Evolutionary conservation across 2,888 invertebrate genomes (phyloP).

Genomic region (Tromatobia lineatoria): DNA sequence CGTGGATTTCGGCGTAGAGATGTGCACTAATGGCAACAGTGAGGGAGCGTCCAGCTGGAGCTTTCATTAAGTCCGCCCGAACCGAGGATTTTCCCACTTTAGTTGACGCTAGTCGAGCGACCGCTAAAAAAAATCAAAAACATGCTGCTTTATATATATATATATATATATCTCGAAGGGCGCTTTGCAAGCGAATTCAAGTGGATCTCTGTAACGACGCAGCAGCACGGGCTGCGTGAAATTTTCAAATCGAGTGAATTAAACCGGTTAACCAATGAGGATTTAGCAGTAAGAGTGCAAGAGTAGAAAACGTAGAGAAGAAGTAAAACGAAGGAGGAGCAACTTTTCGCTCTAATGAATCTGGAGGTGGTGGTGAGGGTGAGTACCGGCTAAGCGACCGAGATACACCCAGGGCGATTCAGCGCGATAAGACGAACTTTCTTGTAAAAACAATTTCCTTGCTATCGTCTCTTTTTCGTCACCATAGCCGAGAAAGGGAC

Average conservation of each 20-base stretch:
- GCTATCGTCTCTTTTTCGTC: slow-evolving; percentile 52
- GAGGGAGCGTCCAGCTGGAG: slow-evolving; percentile 53
- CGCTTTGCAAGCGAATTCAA: slow-evolving; percentile 31
- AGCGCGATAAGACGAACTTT: slow-evolving; percentile 71
- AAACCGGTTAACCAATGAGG: slow-evolving; percentile 36
- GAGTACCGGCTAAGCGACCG: slow-evolving; percentile 24
- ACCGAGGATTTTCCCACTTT: slow-evolving; percentile 37
- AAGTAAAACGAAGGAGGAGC: slow-evolving; percentile 42
- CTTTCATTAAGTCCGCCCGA: slow-evolving; percentile 39
- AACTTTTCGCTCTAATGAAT: slow-evolving; percentile 68
- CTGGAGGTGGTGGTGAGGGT: slow-evolving; percentile 29
- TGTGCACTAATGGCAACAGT: slow-evolving; percentile 39
- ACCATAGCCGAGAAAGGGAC: slow-evolving; percentile 32
- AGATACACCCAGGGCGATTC: slow-evolving; percentile 51
- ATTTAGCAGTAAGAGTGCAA: slow-evolving; percentile 35
- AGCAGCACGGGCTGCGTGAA: slow-evolving; percentile 1
- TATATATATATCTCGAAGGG: not conserved
- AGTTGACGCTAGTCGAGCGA: slow-evolving; percentile 19
- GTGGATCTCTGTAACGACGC: not conserved
- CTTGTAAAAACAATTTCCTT: slow-evolving; percentile 76
- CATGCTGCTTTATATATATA: slow-evolving; percentile 10
- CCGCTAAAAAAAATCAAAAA: slow-evolving; percentile 25
- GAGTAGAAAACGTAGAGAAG: not conserved
- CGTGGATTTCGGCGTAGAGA: slow-evolving; percentile 34
- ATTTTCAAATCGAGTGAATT: slow-evolving; percentile 48